Evolutionary conservation across 2,888 invertebrate species (phyloP).

Genomic region (Dynastes maya): DNA sequence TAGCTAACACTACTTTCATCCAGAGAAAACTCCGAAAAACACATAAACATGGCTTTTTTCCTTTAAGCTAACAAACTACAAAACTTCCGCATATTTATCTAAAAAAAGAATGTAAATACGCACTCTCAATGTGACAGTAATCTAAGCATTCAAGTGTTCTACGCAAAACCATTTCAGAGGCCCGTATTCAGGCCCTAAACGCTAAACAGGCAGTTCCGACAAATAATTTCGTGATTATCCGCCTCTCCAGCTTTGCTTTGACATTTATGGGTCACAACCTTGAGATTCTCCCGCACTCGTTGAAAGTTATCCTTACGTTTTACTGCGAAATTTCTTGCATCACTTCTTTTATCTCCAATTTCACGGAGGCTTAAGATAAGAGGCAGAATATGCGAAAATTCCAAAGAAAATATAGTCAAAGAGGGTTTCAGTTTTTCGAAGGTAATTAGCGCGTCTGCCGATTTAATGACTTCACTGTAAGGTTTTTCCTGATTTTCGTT

Average conservation of each 20-base stretch:
- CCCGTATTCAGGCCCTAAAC: constrained; percentile 1
- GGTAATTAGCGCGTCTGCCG: constrained; percentile 8
- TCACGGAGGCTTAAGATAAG: constrained; percentile 26
- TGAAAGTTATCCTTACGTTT: constrained; percentile 26
- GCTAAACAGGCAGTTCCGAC: constrained; percentile 16
- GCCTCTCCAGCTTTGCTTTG: constrained; percentile 4
- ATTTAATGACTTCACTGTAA: background rate
- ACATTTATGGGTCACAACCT: constrained; percentile 33
- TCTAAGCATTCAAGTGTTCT: background rate
- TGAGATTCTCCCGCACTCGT: constrained; percentile 23
- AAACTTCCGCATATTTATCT: too few relatives aligned
- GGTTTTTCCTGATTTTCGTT: too few relatives aligned
- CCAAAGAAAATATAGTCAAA: background rate
- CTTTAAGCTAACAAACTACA: too few relatives aligned
- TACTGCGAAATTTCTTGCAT: constrained; percentile 29
- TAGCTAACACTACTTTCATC: too few relatives aligned
- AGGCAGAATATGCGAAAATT: background rate
- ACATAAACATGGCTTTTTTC: too few relatives aligned
- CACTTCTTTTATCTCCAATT: constrained; percentile 39
- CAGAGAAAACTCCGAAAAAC: too few relatives aligned
- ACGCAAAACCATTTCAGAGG: background rate
- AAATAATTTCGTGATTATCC: constrained; percentile 33
- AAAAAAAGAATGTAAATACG: too few relatives aligned
- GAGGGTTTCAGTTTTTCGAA: background rate
- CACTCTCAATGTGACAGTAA: background rate